Evolutionary conservation across 1,140 invertebrate genomes (phyloP), one percentile per base, ranked within the genome.

Genomic region (Arion vulgaris): DNA sequence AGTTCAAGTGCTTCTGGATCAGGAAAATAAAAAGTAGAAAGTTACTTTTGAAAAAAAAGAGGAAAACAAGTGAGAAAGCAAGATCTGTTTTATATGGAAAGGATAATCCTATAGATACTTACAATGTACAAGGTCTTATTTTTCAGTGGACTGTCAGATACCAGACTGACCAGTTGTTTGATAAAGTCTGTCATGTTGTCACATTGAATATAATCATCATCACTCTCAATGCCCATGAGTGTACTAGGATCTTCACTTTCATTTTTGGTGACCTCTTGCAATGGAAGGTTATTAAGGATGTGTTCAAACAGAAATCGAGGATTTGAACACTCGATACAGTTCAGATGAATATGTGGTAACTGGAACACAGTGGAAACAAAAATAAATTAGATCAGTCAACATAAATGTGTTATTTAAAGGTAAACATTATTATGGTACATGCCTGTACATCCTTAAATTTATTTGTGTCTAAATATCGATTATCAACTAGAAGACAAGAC

Each of bases 291-390:
- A 71, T 94, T 94, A 38, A 97, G 83, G 34, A 97, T 95, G n/a
- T 94, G 94, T 91, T 97, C 96, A 87, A 95, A 95, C 62, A 97
- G 92, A 75, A 96, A 94, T 92, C 95, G 95, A 1, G 93, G 91
- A n/a, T 94, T 94, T 87, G 95, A 95, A 88, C 95, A 96, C 90
- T 97, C 96, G 11, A 96, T 93, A 89, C 96, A 96, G 91, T 97
- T 96, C n/a, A 97, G 91, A 71, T 94, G 90, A 36, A 95, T 94
- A 86, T 94, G 92, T 9, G 87, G 88, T n/a, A 92, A 89, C 94
- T 95, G 66, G 34, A 86, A n/a, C n/a, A n/a, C n/a, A n/a, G n/a
- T n/a, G n/a, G 57, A 72, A 9, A 80, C n/a, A 82, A 34, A 78
- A 26, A 53, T 34, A n/a, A 79, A 49, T 19, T 49, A 11, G 9